Evolutionary conservation across 2,797 vertebrate species (phyloP), one percentile per base, ranked within the genome.

Genomic region (Eremophila alpestris): DNA sequence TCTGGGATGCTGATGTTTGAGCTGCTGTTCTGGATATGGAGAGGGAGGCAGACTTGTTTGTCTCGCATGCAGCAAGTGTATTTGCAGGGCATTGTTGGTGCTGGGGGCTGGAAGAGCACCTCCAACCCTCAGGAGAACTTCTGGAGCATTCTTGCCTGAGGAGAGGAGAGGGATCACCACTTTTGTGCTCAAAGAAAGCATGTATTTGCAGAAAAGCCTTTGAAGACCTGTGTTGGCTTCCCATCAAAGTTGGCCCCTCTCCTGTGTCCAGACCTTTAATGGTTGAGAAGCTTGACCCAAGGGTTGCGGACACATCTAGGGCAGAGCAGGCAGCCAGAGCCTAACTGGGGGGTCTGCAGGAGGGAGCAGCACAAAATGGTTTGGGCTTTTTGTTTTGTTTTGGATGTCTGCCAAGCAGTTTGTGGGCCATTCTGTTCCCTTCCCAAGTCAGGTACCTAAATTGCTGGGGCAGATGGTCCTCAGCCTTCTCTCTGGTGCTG

Each of bases 181-280:
- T 89, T 89, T 10, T 82, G 18, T 77, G 45, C 60, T 89, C 68
- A 70, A 36, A 84, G 38, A 55, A 70, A 64, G 19, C 49, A 29
- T 17, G 2, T 55, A 55, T 89, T 87, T 58, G 26, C 34, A 76
- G 41, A 77, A 55, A 80, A 49, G 32, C 65, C 70, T 92, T 87
- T 87, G 75, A 92, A 90, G 75, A 79, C 63, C 63, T 69, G 38
- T 58, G 27, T 23, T 96, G 83, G 65, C 73, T 91, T 92, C 36
- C 69, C 63, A 84, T 82, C 77, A 84, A 85, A 90, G 90, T 54
- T 83, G 71, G 38, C 14, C 27, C 10, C 19, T 95, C 49, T 94
- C 83, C 58, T 86, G 86, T 18, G 65, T 73, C 69, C n/a, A 36
- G 54, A 49, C 22, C 36, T 38, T 60, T 58, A 64, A 38, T 32